These are phyloP conservation scores for Macrosiphum euphorbiae DNA, from an alignment of 2,888 invertebrate genomes.

Conservation along the genomic window DNA sequence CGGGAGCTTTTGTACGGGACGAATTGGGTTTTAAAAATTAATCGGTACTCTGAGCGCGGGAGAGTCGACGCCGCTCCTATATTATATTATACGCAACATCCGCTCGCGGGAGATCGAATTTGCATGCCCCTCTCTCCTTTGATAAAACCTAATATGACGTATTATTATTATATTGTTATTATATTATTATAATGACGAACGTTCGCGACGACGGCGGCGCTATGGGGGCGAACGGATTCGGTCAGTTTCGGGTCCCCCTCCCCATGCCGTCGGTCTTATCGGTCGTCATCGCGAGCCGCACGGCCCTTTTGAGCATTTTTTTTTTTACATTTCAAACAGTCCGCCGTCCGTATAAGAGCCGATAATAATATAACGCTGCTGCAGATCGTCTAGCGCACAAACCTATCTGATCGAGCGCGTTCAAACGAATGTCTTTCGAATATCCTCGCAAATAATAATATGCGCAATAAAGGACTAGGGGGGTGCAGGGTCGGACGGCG, in stretches of 20 bases:
- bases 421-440: not conserved
- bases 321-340: not conserved
- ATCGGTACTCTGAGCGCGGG: not conserved
- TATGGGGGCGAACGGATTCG: not conserved
- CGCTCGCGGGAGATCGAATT: constrained; percentile 14
- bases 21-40: constrained; percentile 60
- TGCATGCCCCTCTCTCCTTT: constrained; percentile 35
- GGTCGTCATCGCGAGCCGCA: not conserved
- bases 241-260: not conserved
- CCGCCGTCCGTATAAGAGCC: not conserved
- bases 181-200: not conserved
- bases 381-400: too few relatives aligned
- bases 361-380: not conserved
- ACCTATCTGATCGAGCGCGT: constrained; percentile 17
- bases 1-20: not conserved
- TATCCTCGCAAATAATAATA: not conserved
- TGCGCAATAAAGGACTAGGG: too few relatives aligned
- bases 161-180: not conserved
- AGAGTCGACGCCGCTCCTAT: not conserved
- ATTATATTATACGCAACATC: not conserved
- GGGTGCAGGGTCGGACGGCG: too few relatives aligned
- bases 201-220: not conserved
- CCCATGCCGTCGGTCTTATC: not conserved
- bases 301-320: constrained; percentile 18
- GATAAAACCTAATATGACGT: not conserved